Conservation (phyloP, 1,140 invertebrate species). For the Camponotus vicinus region DNA sequence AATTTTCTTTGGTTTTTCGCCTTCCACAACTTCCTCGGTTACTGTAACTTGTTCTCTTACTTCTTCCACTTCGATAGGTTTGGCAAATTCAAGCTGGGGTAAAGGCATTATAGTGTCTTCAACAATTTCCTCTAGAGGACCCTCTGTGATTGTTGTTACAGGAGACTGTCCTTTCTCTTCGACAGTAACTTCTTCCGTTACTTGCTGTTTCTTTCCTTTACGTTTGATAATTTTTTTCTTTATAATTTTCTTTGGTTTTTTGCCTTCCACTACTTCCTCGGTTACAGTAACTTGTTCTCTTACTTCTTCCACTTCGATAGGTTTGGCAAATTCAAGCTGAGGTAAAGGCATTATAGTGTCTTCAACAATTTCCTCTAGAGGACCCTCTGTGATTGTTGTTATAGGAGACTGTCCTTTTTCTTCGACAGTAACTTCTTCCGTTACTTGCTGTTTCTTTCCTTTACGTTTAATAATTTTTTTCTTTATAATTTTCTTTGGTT, state of each 20-base stretch:
- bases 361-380: constrained; percentile 69
- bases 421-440: constrained; percentile 64
- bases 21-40: constrained; percentile 77
- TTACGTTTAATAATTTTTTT: constrained; percentile 61
- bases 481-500: constrained; percentile 77
- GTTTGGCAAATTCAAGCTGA: not conserved
- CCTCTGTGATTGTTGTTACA: constrained; percentile 61
- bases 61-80: constrained; percentile 72
- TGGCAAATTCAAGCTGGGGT: constrained; percentile 13
- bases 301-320: constrained; percentile 71
- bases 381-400: constrained; percentile 64
- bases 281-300: constrained; percentile 71
- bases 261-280: constrained; percentile 79
- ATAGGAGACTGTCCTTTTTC: constrained; percentile 47
- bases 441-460: constrained; percentile 65
- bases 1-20: constrained; percentile 81
- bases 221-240: constrained; percentile 64
- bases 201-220: constrained; percentile 67
- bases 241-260: constrained; percentile 79
- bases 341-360: constrained; percentile 19
- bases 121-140: constrained; percentile 68
- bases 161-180: constrained; percentile 60
- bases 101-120: constrained; percentile 49
- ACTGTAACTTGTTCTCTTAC: constrained; percentile 78
- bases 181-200: constrained; percentile 61